These are phyloP conservation scores for Rhadinocentrus ornatus DNA, from an alignment of 2,797 vertebrate species.

Conservation along the genomic window DNA sequence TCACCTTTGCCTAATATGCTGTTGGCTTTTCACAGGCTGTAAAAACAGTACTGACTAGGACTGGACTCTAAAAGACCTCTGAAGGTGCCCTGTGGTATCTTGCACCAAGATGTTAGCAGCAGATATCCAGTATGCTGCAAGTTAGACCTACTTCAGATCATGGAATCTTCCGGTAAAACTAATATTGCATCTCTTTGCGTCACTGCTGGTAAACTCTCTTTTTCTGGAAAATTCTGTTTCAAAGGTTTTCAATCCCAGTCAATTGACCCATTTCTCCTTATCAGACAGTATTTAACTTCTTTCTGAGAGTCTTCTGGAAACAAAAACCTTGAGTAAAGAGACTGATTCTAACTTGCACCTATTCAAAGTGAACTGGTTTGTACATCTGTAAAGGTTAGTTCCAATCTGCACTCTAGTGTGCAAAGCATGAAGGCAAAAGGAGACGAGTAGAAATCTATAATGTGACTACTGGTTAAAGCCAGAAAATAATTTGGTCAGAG, in stretches of 20 bases:
- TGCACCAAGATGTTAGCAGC: conserved; percentile 24
- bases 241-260: background rate
- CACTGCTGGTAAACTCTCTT: background rate
- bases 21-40: background rate
- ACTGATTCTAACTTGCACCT: background rate
- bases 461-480: background rate
- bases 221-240: background rate
- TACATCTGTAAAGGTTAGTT: background rate
- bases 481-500: conserved; percentile 3
- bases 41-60: conserved; percentile 15
- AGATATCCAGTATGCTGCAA: conserved; percentile 3
- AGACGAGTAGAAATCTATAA: conserved; percentile 28
- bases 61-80: conserved; percentile 23
- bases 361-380: background rate
- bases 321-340: background rate
- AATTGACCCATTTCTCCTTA: background rate
- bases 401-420: background rate
- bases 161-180: conserved; percentile 2
- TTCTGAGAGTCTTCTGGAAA: background rate
- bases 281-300: background rate
- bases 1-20: conserved; percentile 1
- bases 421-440: conserved; percentile 8
- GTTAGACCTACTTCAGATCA: background rate
- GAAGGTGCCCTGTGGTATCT: conserved; percentile 41
- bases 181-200: background rate